Evolutionary conservation across 2,113 vertebrate species (phyloP).

Genomic region (Thinocorus orbignyianus): DNA sequence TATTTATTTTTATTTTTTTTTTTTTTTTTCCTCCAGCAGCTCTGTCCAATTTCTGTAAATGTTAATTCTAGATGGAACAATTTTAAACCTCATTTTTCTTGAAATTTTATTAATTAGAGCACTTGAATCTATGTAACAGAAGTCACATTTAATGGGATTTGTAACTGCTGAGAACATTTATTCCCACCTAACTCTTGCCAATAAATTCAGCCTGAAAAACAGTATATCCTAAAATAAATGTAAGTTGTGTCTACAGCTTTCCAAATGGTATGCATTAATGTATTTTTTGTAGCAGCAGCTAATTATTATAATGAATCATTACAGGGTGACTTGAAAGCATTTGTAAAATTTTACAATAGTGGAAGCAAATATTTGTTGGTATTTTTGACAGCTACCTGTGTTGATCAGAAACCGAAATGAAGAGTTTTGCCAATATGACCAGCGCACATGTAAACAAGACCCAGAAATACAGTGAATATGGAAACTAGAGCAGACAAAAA

Average conservation of each 20-base stretch:
- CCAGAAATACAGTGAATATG: neutral
- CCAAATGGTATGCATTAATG: constrained; percentile 12
- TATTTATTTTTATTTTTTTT: neutral
- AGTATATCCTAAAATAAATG: constrained; percentile 49
- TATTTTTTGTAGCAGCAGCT: constrained; percentile 17
- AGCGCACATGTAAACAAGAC: neutral
- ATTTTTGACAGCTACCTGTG: constrained; percentile 31
- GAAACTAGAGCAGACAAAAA: neutral
- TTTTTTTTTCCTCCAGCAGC: neutral
- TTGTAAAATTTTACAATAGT: constrained; percentile 1
- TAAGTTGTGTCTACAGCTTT: constrained; percentile 45
- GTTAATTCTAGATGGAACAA: constrained; percentile 1
- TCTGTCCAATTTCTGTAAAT: neutral
- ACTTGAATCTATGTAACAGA: constrained; percentile 25
- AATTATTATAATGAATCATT: constrained; percentile 44
- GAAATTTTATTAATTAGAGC: constrained; percentile 44
- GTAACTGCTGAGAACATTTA: constrained; percentile 43
- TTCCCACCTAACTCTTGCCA: constrained; percentile 44
- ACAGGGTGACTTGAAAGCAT: constrained; percentile 2
- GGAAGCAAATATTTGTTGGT: constrained; percentile 21
- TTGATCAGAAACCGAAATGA: constrained; percentile 37
- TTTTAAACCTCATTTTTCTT: constrained; percentile 1
- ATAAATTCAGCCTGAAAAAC: constrained; percentile 41
- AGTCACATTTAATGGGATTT: constrained; percentile 32
- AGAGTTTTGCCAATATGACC: neutral